Percentiles rank a stretch among this genome's conserved stretches.
Evolutionary conservation across 2,888 invertebrate species (phyloP).

Genomic region (Asteroscopus sphinx): DNA sequence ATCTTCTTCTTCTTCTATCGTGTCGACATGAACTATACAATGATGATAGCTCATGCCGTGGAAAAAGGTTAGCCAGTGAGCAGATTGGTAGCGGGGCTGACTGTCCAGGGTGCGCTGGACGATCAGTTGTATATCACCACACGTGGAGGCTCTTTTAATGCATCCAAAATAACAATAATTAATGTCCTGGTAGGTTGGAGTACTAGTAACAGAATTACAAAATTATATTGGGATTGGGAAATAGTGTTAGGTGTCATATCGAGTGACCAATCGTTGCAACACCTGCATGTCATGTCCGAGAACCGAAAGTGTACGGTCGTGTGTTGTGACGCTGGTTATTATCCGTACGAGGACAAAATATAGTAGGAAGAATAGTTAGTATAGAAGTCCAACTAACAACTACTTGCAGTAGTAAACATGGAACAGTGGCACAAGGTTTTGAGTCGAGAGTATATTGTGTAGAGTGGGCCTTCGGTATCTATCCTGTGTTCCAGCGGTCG

Average conservation of each 20-base stretch:
- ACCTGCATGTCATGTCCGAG: neutral
- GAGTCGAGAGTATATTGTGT: neutral
- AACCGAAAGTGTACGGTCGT: neutral
- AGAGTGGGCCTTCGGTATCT: neutral
- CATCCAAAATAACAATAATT: no score
- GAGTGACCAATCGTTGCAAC: slow-evolving; percentile 6
- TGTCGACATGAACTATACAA: no score
- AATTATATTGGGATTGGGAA: slow-evolving; percentile 15
- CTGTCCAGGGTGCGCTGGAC: no score
- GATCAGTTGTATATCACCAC: no score
- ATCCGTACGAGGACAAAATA: neutral
- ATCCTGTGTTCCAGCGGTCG: neutral
- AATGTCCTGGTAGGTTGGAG: neutral
- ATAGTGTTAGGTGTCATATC: slow-evolving; percentile 35
- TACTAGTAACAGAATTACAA: slow-evolving; percentile 4
- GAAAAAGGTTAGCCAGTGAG: no score
- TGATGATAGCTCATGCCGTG: no score
- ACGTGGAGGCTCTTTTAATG: no score
- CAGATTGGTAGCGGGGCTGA: no score
- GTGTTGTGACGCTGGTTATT: neutral
- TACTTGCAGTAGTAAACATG: no score
- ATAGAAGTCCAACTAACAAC: no score
- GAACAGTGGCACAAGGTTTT: no score
- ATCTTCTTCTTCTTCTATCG: no score
- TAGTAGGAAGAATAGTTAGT: neutral